These are phyloP conservation scores for Campaea margaritaria DNA, from an alignment of 2,888 invertebrate genomes.

Conservation along the genomic window DNA sequence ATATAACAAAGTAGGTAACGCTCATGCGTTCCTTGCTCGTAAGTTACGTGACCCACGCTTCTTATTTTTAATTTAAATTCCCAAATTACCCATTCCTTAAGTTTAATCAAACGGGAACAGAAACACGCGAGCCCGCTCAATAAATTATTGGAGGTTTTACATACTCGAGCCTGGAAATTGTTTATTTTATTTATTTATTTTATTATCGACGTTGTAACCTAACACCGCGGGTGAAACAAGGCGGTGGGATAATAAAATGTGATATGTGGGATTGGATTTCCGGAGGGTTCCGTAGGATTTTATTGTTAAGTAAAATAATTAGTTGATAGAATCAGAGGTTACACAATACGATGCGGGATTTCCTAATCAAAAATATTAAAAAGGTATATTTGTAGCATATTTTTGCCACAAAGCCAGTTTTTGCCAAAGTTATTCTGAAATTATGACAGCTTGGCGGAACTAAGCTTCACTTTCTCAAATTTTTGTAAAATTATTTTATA, in stretches of 20 bases:
- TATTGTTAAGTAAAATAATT: background rate
- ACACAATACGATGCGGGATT: no score
- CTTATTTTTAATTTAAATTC: slow-evolving; percentile 39
- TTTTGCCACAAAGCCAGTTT: no score
- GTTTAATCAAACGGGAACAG: slow-evolving; percentile 25
- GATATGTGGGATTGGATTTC: slow-evolving; percentile 8
- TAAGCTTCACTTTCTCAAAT: no score
- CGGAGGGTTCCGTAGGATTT: slow-evolving; percentile 11
- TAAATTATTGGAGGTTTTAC: slow-evolving; percentile 37
- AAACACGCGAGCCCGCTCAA: slow-evolving; percentile 13
- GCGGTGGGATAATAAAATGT: slow-evolving; percentile 13
- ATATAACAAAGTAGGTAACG: background rate
- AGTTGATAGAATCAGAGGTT: no score
- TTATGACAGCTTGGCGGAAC: no score
- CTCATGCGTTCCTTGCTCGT: background rate
- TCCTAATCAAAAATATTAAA: no score
- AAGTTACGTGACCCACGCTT: slow-evolving; percentile 5
- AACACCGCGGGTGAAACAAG: slow-evolving; percentile 38
- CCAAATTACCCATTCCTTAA: slow-evolving; percentile 32
- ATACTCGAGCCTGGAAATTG: slow-evolving; percentile 38
- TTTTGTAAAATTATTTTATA: no score
- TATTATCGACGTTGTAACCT: slow-evolving; percentile 37
- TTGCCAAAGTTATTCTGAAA: no score
- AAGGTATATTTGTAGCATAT: no score
- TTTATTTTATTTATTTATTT: slow-evolving; percentile 43